Evolutionary conservation across 2,797 vertebrate species (phyloP).

Genomic region (Macroramphosus scolopax): DNA sequence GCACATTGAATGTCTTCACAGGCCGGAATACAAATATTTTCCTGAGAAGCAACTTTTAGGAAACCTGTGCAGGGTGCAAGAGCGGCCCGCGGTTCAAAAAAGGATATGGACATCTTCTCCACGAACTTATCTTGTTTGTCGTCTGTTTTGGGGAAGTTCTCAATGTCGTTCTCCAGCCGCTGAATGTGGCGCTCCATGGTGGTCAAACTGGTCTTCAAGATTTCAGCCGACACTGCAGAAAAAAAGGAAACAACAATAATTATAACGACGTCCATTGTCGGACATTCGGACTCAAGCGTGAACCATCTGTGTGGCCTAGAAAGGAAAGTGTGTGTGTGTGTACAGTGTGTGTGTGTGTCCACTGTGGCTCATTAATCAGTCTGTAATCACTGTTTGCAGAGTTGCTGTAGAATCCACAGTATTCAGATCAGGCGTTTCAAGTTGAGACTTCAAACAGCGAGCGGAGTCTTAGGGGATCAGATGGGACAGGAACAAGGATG

Average conservation of each 20-base stretch:
- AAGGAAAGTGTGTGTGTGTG: slow-evolving; percentile 28
- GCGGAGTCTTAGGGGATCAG: slow-evolving; percentile 70
- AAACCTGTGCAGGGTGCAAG: no score
- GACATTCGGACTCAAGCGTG: no score
- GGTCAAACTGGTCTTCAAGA: slow-evolving; percentile 87
- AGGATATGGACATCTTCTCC: slow-evolving; percentile 98
- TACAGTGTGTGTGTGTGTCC: slow-evolving; percentile 34
- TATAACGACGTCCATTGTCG: no score
- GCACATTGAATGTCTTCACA: slow-evolving; percentile 3
- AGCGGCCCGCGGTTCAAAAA: no score
- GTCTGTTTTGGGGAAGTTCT: slow-evolving; percentile 88
- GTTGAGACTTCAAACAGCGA: slow-evolving; percentile 76
- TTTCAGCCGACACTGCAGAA: slow-evolving; percentile 90
- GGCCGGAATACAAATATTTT: slow-evolving; percentile 1
- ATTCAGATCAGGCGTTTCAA: slow-evolving; percentile 77
- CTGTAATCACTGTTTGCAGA: slow-evolving; percentile 77
- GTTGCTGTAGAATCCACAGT: slow-evolving; percentile 61
- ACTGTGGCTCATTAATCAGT: slow-evolving; percentile 75
- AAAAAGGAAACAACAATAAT: no score
- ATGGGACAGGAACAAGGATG: slow-evolving; percentile 51
- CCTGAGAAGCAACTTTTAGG: no score
- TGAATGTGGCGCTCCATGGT: slow-evolving; percentile 90
- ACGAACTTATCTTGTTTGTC: slow-evolving; percentile 93
- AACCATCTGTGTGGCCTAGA: slow-evolving; percentile 49
- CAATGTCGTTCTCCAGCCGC: slow-evolving; percentile 87